Conservation (phyloP, 1,140 invertebrate genomes). For the Lepidurus packardi region DNA sequence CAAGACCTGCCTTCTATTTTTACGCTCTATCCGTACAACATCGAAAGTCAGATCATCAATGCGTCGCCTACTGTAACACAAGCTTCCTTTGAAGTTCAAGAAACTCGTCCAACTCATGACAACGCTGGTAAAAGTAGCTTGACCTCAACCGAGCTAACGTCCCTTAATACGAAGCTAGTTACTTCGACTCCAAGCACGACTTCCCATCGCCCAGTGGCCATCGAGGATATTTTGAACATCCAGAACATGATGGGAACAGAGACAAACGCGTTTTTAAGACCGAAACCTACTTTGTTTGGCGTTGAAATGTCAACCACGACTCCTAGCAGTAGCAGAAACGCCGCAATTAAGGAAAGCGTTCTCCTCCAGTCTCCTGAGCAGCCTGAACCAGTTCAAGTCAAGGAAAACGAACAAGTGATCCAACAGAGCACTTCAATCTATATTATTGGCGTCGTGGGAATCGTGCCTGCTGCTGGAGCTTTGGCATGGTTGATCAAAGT, state of each 20-base stretch:
- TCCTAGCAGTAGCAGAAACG: background rate
- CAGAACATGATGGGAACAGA: background rate
- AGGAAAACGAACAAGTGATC: background rate
- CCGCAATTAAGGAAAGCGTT: background rate
- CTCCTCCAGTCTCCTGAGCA: background rate
- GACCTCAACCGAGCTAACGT: too few species aligned
- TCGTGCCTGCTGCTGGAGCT: constrained; percentile 27
- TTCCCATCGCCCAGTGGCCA: background rate
- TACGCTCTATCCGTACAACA: too few species aligned
- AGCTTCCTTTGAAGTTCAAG: too few species aligned
- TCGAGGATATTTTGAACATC: background rate
- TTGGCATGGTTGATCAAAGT: constrained; percentile 29
- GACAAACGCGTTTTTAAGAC: background rate
- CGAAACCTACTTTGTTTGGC: background rate
- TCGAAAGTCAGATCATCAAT: too few species aligned
- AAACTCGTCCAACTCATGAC: too few species aligned
- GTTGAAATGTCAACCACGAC: background rate
- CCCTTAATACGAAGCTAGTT: background rate
- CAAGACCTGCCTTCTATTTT: too few species aligned
- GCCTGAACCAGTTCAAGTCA: background rate
- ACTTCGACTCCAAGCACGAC: background rate
- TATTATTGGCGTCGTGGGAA: constrained; percentile 29
- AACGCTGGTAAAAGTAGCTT: too few species aligned
- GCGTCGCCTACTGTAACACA: too few species aligned
- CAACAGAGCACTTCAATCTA: constrained; percentile 30